Evolutionary conservation across 2,113 vertebrate species (phyloP), one percentile per base, ranked within the genome.

Genomic region (Nannospalax galili): DNA sequence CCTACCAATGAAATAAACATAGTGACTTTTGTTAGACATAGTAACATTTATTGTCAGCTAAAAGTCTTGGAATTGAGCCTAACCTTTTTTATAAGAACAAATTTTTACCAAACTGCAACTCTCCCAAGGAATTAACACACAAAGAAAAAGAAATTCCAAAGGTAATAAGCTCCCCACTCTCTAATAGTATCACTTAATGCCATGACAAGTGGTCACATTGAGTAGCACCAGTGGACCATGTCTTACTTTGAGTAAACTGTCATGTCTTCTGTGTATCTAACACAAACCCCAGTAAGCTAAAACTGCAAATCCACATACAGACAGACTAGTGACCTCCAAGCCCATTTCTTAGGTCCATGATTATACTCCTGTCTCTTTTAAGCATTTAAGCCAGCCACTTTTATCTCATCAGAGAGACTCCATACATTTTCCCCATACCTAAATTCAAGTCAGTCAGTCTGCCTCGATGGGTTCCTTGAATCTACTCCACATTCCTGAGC

Each of bases 61-160:
- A 79, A 35, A 87, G 15, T 30, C 35, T 87, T 82, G 64, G 52
- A 2, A 64, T n/a, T 86, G 5, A 91, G n/a, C 8, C 52, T 42
- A 1, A 90, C 14, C 32, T 84, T 30, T 64, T 52, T 52, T 11
- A 7, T 52, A 52, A 52, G 11, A 81, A 62, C 9, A 73, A 69
- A 74, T 87, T 92, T 80, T 84, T 20, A 92, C n/a, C 81, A 67
- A 90, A 67, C 14, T 48, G 5, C 9, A 92, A 65, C 22, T 82
- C 3, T 77, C 20, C 62, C 69, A 90, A 84, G 37, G 17, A 3
- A 0, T 91, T 84, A 84, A 75, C 42, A 7, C 77, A 69, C 35
- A 84, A 87, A 79, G 28, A 30, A n/a, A 82, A 97, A 65, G 26
- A 92, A 69, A 86, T 32, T 73, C 35, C 78, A 78, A 78, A 15